A percentile compares a stretch with the other conserved stretches of the same genome.
These are phyloP conservation scores for Ctenosaura bakeri DNA, from an alignment of 2,797 vertebrate genomes.

Conservation along the genomic window DNA sequence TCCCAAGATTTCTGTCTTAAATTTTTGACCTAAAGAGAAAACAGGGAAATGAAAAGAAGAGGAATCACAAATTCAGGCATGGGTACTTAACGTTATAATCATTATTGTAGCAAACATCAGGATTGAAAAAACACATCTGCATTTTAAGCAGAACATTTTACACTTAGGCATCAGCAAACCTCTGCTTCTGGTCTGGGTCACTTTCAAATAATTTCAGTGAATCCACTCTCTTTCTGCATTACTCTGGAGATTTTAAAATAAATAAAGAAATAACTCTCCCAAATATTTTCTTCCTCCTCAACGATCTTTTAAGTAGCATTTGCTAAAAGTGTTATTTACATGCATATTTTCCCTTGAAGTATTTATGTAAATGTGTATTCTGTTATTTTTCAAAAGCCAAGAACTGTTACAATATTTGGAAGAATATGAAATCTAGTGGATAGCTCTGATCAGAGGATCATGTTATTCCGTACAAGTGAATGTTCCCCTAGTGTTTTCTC, in stretches of 20 bases:
- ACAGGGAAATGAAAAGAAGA: not conserved
- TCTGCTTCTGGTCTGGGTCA: not conserved
- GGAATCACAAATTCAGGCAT: not conserved
- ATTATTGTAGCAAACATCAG: not conserved
- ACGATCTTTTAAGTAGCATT: not conserved
- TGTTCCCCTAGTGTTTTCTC: no score
- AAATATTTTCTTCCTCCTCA: not conserved
- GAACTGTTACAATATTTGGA: not conserved
- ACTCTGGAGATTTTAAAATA: not conserved
- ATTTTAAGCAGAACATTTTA: not conserved
- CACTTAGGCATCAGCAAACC: not conserved
- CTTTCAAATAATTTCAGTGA: not conserved
- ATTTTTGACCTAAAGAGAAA: not conserved
- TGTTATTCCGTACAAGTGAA: not conserved
- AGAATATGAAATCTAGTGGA: not conserved
- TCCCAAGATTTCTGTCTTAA: not conserved
- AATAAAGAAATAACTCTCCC: not conserved
- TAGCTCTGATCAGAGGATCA: not conserved
- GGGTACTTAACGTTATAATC: not conserved
- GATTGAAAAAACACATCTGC: not conserved
- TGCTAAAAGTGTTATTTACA: not conserved
- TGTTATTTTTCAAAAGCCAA: not conserved
- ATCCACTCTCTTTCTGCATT: not conserved
- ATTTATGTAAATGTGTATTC: not conserved
- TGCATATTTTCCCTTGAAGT: not conserved